Conservation (phyloP, 2,888 invertebrate species). For the Drosophila glabriapex region DNA sequence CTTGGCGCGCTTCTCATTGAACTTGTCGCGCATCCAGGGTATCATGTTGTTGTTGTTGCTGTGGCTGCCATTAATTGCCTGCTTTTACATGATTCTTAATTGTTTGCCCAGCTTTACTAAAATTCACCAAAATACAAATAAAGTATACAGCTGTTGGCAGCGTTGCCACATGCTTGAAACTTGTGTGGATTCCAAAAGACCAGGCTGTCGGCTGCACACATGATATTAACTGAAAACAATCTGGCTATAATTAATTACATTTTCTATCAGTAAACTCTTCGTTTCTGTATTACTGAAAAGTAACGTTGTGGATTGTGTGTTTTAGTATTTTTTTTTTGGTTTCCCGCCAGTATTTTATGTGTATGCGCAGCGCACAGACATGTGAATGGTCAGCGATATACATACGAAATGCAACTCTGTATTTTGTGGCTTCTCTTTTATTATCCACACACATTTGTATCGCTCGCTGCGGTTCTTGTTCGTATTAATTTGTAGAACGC, state of each 20-base stretch:
- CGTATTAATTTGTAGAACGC: slow-evolving; percentile 59
- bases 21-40: slow-evolving; percentile 85
- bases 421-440: slow-evolving; percentile 49
- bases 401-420: slow-evolving; percentile 33
- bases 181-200: slow-evolving; percentile 7
- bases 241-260: not conserved
- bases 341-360: not conserved
- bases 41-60: slow-evolving; percentile 81
- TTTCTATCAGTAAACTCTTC: not conserved
- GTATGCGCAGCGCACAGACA: not conserved
- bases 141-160: slow-evolving; percentile 50
- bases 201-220: not conserved
- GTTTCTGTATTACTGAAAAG: not conserved
- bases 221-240: not conserved
- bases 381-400: slow-evolving; percentile 19
- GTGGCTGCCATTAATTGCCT: slow-evolving; percentile 49
- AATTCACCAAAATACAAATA: slow-evolving; percentile 53
- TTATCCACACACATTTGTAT: slow-evolving; percentile 56
- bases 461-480: slow-evolving; percentile 52
- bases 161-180: slow-evolving; percentile 38
- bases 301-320: slow-evolving; percentile 5
- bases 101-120: slow-evolving; percentile 34
- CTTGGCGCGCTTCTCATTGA: slow-evolving; percentile 84
- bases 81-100: slow-evolving; percentile 35
- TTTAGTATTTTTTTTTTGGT: slow-evolving; percentile 1